Conservation (phyloP, 2,888 invertebrate species). For the Rhagophthalmus giganteus region DNA sequence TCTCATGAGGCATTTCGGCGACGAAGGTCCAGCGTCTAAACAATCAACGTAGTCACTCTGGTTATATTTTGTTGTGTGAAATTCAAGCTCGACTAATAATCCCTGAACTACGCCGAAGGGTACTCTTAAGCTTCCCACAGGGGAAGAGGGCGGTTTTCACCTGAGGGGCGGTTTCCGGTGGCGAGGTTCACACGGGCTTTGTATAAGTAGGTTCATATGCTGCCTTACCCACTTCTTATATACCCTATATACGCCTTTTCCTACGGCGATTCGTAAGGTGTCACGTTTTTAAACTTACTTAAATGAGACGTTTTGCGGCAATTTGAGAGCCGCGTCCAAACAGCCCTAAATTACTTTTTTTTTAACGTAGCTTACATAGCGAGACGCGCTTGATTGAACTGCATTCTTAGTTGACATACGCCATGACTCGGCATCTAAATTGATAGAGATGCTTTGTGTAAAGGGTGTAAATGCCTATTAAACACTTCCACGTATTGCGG, state of each 20-base stretch:
- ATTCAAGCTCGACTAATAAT: constrained; percentile 51
- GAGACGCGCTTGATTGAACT: constrained; percentile 43
- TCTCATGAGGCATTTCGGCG: constrained; percentile 29
- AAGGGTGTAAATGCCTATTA: constrained; percentile 54
- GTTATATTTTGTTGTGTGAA: constrained; percentile 46
- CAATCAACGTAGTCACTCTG: constrained; percentile 38
- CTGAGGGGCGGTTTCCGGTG: constrained; percentile 55
- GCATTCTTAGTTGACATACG: constrained; percentile 50
- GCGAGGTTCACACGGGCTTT: constrained; percentile 50
- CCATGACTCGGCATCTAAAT: constrained; percentile 47
- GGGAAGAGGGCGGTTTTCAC: constrained; percentile 48
- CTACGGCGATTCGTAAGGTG: too few species aligned
- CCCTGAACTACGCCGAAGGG: constrained; percentile 48
- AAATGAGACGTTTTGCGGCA: too few species aligned
- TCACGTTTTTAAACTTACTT: too few species aligned
- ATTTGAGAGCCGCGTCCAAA: too few species aligned
- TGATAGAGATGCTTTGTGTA: constrained; percentile 52
- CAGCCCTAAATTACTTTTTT: constrained; percentile 29
- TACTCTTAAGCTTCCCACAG: constrained; percentile 50
- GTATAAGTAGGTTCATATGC: constrained; percentile 9
- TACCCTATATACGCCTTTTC: too few species aligned
- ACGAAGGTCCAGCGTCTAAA: constrained; percentile 34
- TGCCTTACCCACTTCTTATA: constrained; percentile 3
- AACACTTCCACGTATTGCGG: constrained; percentile 38
- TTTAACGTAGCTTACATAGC: constrained; percentile 43